These are phyloP conservation scores for Cirrhinus molitorella DNA, from an alignment of 2,797 vertebrate genomes.

Conservation along the genomic window DNA sequence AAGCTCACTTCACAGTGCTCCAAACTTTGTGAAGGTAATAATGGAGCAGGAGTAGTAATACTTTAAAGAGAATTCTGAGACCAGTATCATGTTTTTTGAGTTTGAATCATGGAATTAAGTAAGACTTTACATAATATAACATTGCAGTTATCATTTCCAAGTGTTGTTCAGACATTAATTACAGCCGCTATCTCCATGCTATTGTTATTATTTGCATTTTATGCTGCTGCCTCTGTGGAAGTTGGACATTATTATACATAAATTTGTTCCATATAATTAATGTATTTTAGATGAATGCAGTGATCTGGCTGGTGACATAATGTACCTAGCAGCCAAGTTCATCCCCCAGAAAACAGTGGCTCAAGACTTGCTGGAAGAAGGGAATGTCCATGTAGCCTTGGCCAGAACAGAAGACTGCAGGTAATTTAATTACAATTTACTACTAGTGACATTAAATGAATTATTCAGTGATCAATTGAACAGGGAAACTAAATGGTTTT, in stretches of 20 bases:
- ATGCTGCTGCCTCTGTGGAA: background rate
- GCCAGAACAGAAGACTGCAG: constrained; percentile 39
- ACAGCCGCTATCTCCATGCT: too few relatives aligned
- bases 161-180: too few relatives aligned
- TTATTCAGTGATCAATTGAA: background rate
- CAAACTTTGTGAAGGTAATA: constrained; percentile 40
- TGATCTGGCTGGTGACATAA: constrained; percentile 27
- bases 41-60: background rate
- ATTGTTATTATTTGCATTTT: too few relatives aligned
- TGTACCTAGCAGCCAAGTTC: constrained; percentile 19
- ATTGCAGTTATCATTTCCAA: background rate
- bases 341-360: constrained; percentile 32
- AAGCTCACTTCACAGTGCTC: constrained; percentile 39
- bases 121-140: background rate
- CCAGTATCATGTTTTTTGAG: constrained; percentile 5
- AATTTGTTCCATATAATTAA: background rate
- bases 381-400: constrained; percentile 17
- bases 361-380: constrained; percentile 8
- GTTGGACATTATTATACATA: constrained; percentile 7
- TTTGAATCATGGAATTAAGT: too few relatives aligned
- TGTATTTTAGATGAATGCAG: constrained; percentile 38
- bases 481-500: background rate
- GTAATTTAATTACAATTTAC: constrained; percentile 7
- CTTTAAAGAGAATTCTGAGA: background rate
- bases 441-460: background rate